Base-by-base conservation (phyloP, 1,140 invertebrate species). In the Paraescarpia echinospica region DNA sequence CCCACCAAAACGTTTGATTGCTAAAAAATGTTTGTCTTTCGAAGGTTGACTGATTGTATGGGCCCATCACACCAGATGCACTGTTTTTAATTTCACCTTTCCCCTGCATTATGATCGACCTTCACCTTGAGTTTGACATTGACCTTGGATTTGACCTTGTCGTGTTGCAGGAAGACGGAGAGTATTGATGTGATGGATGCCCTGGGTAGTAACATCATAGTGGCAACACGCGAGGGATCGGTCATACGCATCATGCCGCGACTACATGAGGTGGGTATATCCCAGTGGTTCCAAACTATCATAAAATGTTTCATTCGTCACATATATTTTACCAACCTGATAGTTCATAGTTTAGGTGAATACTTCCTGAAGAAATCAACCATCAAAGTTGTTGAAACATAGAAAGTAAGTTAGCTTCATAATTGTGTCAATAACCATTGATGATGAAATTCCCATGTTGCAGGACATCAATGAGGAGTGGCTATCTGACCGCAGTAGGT, bases 401-500 rank as follows among this genome's bases (percentile, higher is more conserved):
- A 41, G 4, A 41, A 41, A n/a, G n/a, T 41, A 12, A 41, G 41
- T 41, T 6, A 41, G 41, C 41, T 41, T 41, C 4, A 18, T 18
- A 18, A 18, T 18, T 89, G n/a, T 89, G 89, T 89, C 89, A 89
- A 41, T n/a, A n/a, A n/a, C n/a, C n/a, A n/a, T n/a, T n/a, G n/a
- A n/a, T n/a, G 41, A 41, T 41, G 41, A 41, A 41, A 4, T 41
- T 41, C 12, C 41, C 41, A 4, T 12, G 41, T 92, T 89, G 41
- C 90, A 96, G 95, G 95, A 95, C 18, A 95, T 96, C 93, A 99
- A 99, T 96, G 99, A 99, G 96, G 99, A 99, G 96, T 99, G 99
- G 99, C 96, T 99, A 90, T 98, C 98, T 0, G 99, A 99, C 96
- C 99, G 99, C 96, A 98, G 98, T 1, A 97, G 99, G 89, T 99